Evolutionary conservation across 2,888 invertebrate genomes (phyloP), one percentile per base, ranked within the genome.

Genomic region (Bedellia somnulentella): DNA sequence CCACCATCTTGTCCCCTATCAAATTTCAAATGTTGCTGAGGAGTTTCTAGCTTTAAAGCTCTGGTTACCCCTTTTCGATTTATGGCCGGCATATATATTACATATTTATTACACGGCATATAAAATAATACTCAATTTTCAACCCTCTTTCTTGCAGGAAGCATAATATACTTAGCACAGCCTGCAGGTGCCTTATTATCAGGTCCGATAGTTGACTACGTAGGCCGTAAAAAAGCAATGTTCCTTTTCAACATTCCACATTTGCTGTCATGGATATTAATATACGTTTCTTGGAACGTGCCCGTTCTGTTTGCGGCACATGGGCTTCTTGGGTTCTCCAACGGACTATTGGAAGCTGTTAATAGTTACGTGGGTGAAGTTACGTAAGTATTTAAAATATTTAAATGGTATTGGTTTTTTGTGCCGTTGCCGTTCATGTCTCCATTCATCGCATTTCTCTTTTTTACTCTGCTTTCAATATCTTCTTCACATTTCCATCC

Each of bases 271-370:
- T 81, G 81, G 81, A 41, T 78, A 9, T 48, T 81, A 23, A 63
- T 80, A 54, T 75, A 76, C 46, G 68, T 60, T 29, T 75, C 79
- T 0, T 64, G 62, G 57, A 49, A 78, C 15, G 60, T 77, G 1
- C 58, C 70, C 2, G 57, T 63, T 0, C 44, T 81, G 31, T 80
- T 76, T 47, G 47, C 73, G 1, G 79, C 64, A 0, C 78, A 76
- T 24, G 70, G 78, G 0, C 42, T 80, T 12, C 52, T 80, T 32
- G 81, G 81, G 0, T 57, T 81, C 4, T 80, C 80, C 0, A 77
- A 79, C 2, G 80, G 81, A 0, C 62, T 81, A n/a, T 80, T 81
- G 80, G 80, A 81, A 42, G 80, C 79, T 0, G 80, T 81, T 0
- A 75, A 79, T 2, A 80, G 80, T 1, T 81, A 81, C 35, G 68